These are phyloP conservation scores for Esox masquinongy DNA, from an alignment of 2,797 vertebrate genomes.

Conservation along the genomic window DNA sequence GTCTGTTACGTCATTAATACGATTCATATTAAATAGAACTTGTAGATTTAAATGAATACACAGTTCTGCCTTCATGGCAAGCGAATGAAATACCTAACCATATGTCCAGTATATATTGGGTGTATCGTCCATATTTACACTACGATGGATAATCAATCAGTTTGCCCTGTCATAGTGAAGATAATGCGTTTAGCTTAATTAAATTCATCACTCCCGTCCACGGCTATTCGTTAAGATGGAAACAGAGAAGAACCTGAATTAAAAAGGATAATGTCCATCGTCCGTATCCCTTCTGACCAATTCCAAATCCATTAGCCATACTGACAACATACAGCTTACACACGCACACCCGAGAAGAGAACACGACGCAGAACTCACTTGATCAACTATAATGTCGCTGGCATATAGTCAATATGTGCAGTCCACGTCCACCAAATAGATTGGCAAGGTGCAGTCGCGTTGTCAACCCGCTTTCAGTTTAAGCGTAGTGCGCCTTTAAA, in stretches of 20 bases:
- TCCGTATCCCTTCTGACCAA: neutral
- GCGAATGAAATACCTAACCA: neutral
- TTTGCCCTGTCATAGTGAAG: neutral
- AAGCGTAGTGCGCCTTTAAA: conserved; percentile 68
- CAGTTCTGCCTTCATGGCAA: neutral
- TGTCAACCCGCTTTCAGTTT: conserved; percentile 58
- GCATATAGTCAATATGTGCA: conserved; percentile 20
- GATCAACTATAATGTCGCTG: conserved; percentile 20
- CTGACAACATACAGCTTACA: neutral
- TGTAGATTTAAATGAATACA: neutral
- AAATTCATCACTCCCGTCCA: no score
- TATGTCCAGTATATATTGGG: neutral
- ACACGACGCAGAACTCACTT: conserved; percentile 41
- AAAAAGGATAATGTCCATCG: neutral
- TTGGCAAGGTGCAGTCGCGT: conserved; percentile 46
- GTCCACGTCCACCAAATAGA: conserved; percentile 5
- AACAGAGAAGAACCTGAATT: neutral
- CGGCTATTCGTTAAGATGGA: conserved; percentile 1
- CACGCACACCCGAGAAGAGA: neutral
- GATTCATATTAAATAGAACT: conserved; percentile 10
- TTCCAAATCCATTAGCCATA: neutral
- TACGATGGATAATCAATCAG: neutral
- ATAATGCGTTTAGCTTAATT: neutral
- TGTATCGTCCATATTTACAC: neutral
- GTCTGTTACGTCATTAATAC: conserved; percentile 15